Percentiles rank a stretch among this genome's conserved stretches.
These are phyloP conservation scores for Corythaeola cristata DNA, from an alignment of 2,113 vertebrate genomes.

Conservation along the genomic window DNA sequence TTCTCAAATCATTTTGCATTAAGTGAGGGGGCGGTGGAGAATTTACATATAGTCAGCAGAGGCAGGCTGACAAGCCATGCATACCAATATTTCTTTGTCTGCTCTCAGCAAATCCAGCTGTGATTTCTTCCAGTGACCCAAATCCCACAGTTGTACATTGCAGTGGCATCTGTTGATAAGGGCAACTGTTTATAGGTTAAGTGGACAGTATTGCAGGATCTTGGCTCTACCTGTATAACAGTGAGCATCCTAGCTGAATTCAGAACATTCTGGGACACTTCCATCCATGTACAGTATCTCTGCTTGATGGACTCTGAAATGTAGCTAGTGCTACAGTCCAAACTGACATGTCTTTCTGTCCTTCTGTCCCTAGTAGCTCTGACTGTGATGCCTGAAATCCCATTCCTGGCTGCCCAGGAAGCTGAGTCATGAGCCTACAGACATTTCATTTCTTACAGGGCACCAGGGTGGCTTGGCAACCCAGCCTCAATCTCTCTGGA, in stretches of 20 bases:
- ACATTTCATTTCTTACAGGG: neutral
- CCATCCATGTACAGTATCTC: neutral
- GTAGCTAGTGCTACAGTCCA: neutral
- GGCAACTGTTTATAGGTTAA: neutral
- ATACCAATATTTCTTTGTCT: neutral
- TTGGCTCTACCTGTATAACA: neutral
- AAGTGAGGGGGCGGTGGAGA: neutral
- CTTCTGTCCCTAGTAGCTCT: neutral
- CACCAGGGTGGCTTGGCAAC: neutral
- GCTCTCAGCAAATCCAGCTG: slow-evolving; percentile 32
- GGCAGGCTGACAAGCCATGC: neutral
- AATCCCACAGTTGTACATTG: neutral
- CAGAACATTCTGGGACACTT: neutral
- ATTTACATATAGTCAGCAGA: neutral
- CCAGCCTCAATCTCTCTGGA: neutral
- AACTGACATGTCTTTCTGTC: neutral
- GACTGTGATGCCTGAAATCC: neutral
- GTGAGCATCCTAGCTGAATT: neutral
- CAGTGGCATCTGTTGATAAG: neutral
- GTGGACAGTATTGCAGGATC: neutral
- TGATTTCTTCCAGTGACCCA: slow-evolving; percentile 47
- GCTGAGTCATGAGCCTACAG: neutral
- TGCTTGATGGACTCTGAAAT: neutral
- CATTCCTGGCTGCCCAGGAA: neutral
- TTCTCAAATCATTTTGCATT: neutral